A percentile compares a stretch with the other conserved stretches of the same genome.
Conservation (phyloP, 1,140 invertebrate genomes). For the Drosophila arawakana region DNA sequence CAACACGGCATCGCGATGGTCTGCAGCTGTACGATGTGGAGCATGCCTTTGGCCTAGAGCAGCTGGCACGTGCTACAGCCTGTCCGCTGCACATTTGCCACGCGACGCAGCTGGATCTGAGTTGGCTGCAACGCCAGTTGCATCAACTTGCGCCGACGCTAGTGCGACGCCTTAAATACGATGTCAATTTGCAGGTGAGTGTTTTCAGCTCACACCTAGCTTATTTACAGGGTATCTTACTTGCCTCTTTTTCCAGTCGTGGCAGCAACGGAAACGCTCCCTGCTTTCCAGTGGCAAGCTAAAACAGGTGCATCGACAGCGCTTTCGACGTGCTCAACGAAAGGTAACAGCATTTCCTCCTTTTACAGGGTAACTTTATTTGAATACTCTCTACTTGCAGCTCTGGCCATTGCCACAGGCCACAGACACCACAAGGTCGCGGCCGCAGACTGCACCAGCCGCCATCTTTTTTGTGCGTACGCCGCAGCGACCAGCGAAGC, state of each 20-base stretch:
- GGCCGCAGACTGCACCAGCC: constrained; percentile 63
- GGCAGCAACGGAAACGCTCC: constrained; percentile 56
- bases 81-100: constrained; percentile 63
- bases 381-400: constrained; percentile 1
- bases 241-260: constrained; percentile 32
- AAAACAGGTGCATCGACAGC: constrained; percentile 60
- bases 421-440: not conserved
- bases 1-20: constrained; percentile 58
- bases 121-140: constrained; percentile 63
- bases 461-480: constrained; percentile 50
- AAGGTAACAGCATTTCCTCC: constrained; percentile 37
- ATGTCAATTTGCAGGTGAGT: constrained; percentile 68
- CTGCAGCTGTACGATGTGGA: constrained; percentile 77
- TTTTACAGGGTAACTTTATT: not conserved
- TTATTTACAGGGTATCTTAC: not conserved
- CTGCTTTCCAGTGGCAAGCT: constrained; percentile 54
- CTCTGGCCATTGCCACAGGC: constrained; percentile 49
- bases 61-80: constrained; percentile 46
- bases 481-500: not conserved
- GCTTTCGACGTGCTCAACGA: constrained; percentile 51
- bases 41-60: constrained; percentile 62
- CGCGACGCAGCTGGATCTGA: constrained; percentile 30
- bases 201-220: not conserved
- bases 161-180: constrained; percentile 58
- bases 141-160: constrained; percentile 37